Evolutionary conservation across 2,113 vertebrate species (phyloP).

Genomic region (Mirounga angustirostris): DNA sequence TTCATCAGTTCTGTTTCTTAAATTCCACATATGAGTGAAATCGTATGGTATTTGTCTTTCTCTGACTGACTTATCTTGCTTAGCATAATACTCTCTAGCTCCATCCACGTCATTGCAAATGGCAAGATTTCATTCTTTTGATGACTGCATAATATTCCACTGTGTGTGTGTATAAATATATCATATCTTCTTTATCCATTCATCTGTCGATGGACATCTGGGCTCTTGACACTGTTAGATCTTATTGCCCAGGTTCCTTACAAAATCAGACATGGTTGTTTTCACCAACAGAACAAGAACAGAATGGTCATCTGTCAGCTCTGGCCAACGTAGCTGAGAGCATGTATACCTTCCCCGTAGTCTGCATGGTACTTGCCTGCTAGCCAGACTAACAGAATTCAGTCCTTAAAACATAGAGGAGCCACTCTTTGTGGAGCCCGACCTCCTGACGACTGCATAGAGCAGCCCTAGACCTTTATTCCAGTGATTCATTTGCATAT

Average conservation of each 20-base stretch:
- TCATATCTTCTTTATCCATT: neutral
- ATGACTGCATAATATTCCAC: neutral
- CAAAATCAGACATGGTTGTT: neutral
- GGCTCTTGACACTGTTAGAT: neutral
- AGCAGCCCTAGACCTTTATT: neutral
- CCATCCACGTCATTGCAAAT: neutral
- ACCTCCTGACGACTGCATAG: fast-evolving
- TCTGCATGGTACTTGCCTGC: neutral
- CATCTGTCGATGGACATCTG: neutral
- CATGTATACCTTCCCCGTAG: neutral
- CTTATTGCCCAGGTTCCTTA: neutral
- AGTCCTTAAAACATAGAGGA: neutral
- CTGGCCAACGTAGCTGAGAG: neutral
- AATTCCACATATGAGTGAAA: neutral
- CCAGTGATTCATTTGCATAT: no score
- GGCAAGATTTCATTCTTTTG: neutral
- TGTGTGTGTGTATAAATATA: neutral
- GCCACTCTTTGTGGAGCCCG: no score
- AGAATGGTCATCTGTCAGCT: neutral
- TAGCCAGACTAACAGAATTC: neutral
- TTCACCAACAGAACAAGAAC: neutral
- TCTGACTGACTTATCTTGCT: neutral
- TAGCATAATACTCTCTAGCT: neutral
- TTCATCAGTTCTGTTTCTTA: neutral
- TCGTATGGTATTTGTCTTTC: neutral